Conservation (phyloP, 1,140 invertebrate species). For the honey bee (Apis mellifera) region Amel_HAv3.1 CM009935.2:13505001-13505500, state of each 20-base stretch:
- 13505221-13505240: constrained; percentile 80
- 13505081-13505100: constrained; percentile 81
- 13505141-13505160: constrained; percentile 83
- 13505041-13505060: constrained; percentile 80
- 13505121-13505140: constrained; percentile 82
- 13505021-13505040: constrained; percentile 55
- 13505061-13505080: constrained; percentile 81
- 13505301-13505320: constrained; percentile 36
- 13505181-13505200: constrained; percentile 81
- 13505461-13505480: background rate
- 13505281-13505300: constrained; percentile 6
- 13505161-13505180: constrained; percentile 81
- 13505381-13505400: background rate
- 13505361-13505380: background rate
- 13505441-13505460: constrained; percentile 25
- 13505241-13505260: constrained; percentile 78
- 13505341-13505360: constrained; percentile 12
- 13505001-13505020: background rate
- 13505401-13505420: constrained; percentile 49
- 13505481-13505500: constrained; percentile 54
- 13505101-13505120: constrained; percentile 82
- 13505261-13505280: constrained; percentile 50
- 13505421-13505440: constrained; percentile 71
- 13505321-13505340: constrained; percentile 27
- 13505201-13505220: constrained; percentile 81